These are phyloP conservation scores for Bradysia coprophila DNA, from an alignment of 1,140 invertebrate genomes.

Conservation along the genomic window DNA sequence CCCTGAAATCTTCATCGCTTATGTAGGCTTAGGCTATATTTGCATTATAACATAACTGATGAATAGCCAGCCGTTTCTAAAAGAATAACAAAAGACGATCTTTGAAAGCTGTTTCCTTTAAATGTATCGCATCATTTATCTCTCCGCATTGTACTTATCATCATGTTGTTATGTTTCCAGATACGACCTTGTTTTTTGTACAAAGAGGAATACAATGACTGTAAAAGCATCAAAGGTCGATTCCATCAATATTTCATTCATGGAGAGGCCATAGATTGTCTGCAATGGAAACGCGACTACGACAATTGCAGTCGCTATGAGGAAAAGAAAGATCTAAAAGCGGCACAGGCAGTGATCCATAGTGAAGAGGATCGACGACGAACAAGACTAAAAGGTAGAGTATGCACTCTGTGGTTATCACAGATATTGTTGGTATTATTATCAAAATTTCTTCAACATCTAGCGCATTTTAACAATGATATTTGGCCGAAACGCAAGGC, in stretches of 20 bases:
- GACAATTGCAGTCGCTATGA: conserved; percentile 52
- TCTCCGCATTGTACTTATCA: no score
- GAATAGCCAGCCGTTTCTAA: no score
- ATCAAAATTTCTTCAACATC: no score
- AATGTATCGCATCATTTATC: no score
- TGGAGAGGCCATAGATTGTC: conserved; percentile 52
- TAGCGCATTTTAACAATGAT: conserved; percentile 48
- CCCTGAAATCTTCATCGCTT: no score
- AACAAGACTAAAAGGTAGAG: conserved; percentile 37
- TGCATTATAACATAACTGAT: no score
- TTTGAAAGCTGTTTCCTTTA: no score
- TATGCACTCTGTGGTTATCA: no score
- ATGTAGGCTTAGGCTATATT: no score
- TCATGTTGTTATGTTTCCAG: no score
- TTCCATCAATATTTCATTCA: conserved; percentile 75
- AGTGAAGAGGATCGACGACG: conserved; percentile 47
- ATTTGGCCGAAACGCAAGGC: conserved; percentile 54
- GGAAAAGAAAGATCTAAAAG: conserved; percentile 32
- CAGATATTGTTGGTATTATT: no score
- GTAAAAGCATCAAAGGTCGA: conserved; percentile 45
- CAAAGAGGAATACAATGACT: conserved; percentile 61
- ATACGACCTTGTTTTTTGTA: conserved; percentile 52
- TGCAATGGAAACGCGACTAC: conserved; percentile 57
- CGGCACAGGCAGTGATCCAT: conserved; percentile 39
- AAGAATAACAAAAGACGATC: no score